phyloP scores from a whole-genome alignment of 2,797 vertebrate genomes.

The Eupleurogrammus muticus region DNA sequence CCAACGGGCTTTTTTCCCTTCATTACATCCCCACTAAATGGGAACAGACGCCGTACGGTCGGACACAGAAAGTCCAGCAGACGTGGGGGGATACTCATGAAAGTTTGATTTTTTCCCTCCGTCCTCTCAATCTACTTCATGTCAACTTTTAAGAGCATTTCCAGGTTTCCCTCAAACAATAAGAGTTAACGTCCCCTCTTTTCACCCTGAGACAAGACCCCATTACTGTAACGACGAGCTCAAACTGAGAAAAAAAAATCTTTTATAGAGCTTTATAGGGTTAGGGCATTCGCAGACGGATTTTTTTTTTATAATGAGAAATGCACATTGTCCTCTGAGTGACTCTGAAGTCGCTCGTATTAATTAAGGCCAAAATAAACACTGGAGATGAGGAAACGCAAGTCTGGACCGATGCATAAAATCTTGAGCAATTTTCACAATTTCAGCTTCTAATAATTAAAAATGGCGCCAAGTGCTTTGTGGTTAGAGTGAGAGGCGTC shows the following conservation, averaged over 20 bases:
- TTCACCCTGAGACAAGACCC: not conserved
- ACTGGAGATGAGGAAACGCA: conserved; percentile 39
- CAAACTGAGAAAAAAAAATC: too few species aligned
- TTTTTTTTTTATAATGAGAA: conserved; percentile 15
- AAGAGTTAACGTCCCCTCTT: conserved; percentile 18
- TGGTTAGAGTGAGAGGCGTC: conserved; percentile 25
- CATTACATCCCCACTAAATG: conserved; percentile 72
- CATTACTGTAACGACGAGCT: not conserved
- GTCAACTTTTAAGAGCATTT: conserved; percentile 67
- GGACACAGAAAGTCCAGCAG: conserved; percentile 43
- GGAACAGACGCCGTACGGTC: conserved; percentile 55
- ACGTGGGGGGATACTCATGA: conserved; percentile 57
- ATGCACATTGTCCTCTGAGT: conserved; percentile 45
- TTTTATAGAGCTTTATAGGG: conserved; percentile 30
- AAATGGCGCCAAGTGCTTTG: conserved; percentile 30
- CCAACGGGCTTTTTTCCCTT: conserved; percentile 57
- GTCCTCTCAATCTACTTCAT: conserved; percentile 47
- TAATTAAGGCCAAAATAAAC: conserved; percentile 61
- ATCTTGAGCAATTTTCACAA: conserved; percentile 31
- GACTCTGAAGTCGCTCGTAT: conserved; percentile 43
- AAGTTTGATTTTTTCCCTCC: conserved; percentile 64
- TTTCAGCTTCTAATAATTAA: conserved; percentile 39
- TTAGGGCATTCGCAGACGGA: conserved; percentile 24
- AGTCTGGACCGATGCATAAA: conserved; percentile 7
- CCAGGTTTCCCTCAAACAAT: conserved; percentile 40